Conservation (phyloP, 2,113 vertebrate genomes). For the Amazona guildingii region DNA sequence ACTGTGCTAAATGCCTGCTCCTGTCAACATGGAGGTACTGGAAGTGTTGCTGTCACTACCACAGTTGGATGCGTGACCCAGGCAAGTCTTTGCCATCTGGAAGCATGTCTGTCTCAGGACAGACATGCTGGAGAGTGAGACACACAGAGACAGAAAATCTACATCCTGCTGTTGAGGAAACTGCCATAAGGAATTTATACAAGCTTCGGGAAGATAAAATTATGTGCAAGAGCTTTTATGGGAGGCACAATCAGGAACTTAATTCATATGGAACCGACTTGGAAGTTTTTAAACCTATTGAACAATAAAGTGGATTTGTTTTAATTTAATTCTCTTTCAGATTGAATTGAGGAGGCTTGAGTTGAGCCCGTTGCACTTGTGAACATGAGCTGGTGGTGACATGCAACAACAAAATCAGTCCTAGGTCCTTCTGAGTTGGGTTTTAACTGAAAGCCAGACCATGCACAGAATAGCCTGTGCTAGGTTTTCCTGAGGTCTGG, state of each 20-base stretch:
- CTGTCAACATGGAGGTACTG: background rate
- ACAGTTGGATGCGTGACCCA: background rate
- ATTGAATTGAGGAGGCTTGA: background rate
- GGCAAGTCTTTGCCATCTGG: background rate
- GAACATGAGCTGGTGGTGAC: background rate
- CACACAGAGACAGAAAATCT: background rate
- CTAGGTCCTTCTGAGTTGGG: rapidly evolving
- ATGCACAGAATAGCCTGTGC: background rate
- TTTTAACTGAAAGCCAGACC: background rate
- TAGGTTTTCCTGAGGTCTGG: background rate
- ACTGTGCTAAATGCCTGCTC: background rate
- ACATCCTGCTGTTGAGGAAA: background rate
- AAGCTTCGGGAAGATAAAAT: background rate
- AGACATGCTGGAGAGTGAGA: background rate
- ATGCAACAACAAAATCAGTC: background rate
- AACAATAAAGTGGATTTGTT: background rate
- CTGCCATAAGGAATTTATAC: background rate
- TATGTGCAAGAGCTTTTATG: background rate
- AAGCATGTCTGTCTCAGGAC: background rate
- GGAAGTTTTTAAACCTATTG: background rate
- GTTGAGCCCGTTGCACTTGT: background rate
- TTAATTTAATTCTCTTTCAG: background rate
- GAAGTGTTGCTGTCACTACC: background rate
- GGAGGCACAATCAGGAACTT: background rate
- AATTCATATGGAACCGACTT: background rate